Base-by-base conservation (phyloP, 2,797 vertebrate genomes). In the Nyctalus aviator region DNA sequence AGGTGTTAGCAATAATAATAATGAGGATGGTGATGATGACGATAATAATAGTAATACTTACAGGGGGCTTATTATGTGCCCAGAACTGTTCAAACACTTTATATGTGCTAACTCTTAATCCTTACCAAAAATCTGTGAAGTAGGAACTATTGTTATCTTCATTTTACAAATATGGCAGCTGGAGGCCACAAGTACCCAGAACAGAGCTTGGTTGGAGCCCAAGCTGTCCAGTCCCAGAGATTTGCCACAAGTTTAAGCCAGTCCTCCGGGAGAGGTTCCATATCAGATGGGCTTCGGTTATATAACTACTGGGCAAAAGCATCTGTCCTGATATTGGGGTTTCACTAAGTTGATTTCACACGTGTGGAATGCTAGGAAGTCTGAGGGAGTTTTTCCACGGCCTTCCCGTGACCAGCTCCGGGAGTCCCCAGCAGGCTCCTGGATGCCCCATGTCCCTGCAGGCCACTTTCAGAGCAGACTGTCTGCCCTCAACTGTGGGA, bases 401-500 rank as follows among this genome's bases (percentile, higher is more conserved):
- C 64, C 59, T 64, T 55, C 37, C 84, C 23, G 0, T 3, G 73
- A 17, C 59, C 90, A 35, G 25, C 4, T 25, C 5, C 25, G 50
- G 68, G n/a, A n/a, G 32, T 57, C 14, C 17, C 46, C 18, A 27
- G 69, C 23, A 10, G 71, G 44, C 27, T 46, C 32, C 53, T 9
- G 21, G 62, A 13, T 50, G 55, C 23, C 2, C 1, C 41, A 14
- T 15, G 15, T 46, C 27, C 50, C 89, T 2, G 4, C 23, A 8
- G 73, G 35, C 77, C 15, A 1, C 83, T 32, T 23, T 46, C 3
- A 14, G 68, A 72, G 75, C 55, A 37, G 2, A 0, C 27, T 15
- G 0, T 73, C 50, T 17, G 44, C 25, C 37, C 15, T 77, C 15
- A 1, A 0, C 53, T 57, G 1, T 10, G 21, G 7, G n/a, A 6